Percentiles rank a stretch among this genome's conserved stretches.
Conservation (phyloP, 2,888 invertebrate genomes). For the Aplocera efformata region DNA sequence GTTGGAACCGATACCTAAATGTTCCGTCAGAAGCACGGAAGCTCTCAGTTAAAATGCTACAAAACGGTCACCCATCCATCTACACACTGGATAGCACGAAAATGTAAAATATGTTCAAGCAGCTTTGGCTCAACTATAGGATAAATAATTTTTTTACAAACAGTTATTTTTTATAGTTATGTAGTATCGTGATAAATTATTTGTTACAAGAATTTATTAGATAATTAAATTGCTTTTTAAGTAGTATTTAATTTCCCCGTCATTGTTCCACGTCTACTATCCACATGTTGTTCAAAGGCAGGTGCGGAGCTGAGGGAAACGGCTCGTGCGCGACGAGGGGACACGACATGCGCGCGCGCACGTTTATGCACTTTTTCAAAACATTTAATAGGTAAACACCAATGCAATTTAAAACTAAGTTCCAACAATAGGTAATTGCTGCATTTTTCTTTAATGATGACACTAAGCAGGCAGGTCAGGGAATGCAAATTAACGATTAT, state of each 20-base stretch:
- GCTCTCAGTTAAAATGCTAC: too few relatives aligned
- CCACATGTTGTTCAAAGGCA: conserved; percentile 33
- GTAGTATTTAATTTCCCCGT: background rate
- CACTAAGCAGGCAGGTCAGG: background rate
- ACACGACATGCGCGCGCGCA: conserved; percentile 29
- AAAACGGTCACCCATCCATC: too few relatives aligned
- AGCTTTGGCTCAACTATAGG: too few relatives aligned
- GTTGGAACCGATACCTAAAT: too few relatives aligned
- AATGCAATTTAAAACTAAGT: conserved; percentile 16
- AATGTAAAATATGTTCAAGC: too few relatives aligned
- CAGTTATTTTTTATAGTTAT: too few relatives aligned
- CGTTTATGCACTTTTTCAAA: conserved; percentile 28
- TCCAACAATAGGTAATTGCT: conserved; percentile 17
- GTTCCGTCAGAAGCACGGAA: too few relatives aligned
- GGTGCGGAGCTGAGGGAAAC: conserved; percentile 33
- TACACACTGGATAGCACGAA: too few relatives aligned
- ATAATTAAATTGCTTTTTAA: too few relatives aligned
- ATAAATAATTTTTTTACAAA: too few relatives aligned
- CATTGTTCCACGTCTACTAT: background rate
- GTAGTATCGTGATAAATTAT: too few relatives aligned
- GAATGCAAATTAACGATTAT: conserved; percentile 3
- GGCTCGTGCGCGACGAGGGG: conserved; percentile 35
- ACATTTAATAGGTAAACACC: conserved; percentile 7
- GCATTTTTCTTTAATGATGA: conserved; percentile 9
- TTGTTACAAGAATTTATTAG: too few relatives aligned